A percentile compares a stretch with the other conserved stretches of the same genome.
Evolutionary conservation across 2,888 invertebrate species (phyloP).

Genomic region (Pandemis corylana): DNA sequence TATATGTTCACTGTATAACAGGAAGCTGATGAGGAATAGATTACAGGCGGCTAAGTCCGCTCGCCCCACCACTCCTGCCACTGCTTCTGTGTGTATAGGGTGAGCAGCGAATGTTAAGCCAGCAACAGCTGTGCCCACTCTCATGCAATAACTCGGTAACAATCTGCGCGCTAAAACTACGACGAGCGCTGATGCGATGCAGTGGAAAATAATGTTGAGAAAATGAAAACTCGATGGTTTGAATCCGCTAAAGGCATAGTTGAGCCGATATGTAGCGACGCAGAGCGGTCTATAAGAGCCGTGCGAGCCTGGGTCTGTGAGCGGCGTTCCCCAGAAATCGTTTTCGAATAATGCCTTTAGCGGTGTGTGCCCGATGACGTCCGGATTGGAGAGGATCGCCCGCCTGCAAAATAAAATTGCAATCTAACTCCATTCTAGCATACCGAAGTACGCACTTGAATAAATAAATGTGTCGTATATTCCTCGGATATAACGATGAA

Average conservation of each 20-base stretch:
- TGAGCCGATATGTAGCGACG: slow-evolving; percentile 94
- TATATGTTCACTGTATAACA: slow-evolving; percentile 93
- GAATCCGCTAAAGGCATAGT: slow-evolving; percentile 91
- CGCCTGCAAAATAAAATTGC: slow-evolving; percentile 88
- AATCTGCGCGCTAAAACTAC: slow-evolving; percentile 90
- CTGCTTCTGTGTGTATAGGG: slow-evolving; percentile 98
- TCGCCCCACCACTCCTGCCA: slow-evolving; percentile 97
- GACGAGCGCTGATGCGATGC: slow-evolving; percentile 92
- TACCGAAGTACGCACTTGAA: slow-evolving; percentile 10
- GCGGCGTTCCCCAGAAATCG: slow-evolving; percentile 99
- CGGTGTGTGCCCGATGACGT: slow-evolving; percentile 93
- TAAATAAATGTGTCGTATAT: neutral
- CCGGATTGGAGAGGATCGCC: slow-evolving; percentile 97
- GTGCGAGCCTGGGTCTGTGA: slow-evolving; percentile 96
- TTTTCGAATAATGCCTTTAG: slow-evolving; percentile 93
- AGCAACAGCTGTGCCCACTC: slow-evolving; percentile 89
- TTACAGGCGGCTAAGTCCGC: slow-evolving; percentile 97
- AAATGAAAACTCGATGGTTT: slow-evolving; percentile 94
- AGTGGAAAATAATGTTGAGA: slow-evolving; percentile 94
- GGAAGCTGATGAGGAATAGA: slow-evolving; percentile 94
- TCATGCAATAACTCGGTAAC: slow-evolving; percentile 86
- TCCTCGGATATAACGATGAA: neutral
- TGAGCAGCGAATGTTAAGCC: slow-evolving; percentile 97
- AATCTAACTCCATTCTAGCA: slow-evolving; percentile 48
- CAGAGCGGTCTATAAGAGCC: slow-evolving; percentile 98